Base-by-base conservation (phyloP, 2,888 invertebrate genomes). In the Ctenicera cuprea region DNA sequence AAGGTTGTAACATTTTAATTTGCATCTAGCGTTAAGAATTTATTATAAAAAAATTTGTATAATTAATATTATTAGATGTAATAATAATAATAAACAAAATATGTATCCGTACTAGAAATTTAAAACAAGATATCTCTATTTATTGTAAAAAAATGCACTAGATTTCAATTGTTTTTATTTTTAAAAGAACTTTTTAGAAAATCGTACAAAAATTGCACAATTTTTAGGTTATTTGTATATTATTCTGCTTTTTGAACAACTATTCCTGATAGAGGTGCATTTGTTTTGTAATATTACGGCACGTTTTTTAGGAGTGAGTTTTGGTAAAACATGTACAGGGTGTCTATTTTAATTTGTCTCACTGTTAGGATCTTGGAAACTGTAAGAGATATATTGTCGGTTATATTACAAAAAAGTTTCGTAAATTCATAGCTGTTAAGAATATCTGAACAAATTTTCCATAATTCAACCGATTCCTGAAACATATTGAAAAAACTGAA, bases 121-220 rank as follows among this genome's bases (percentile, higher is more conserved):
- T 7, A 14, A 38, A 59, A 38, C 20, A 38, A 59, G 33, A 33
- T 16, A 37, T 12, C 37, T 59, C n/a, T 59, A 59, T 38, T 59
- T 59, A 59, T 59, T 59, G 59, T 59, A 37, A 38, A 59, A 38
- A 59, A n/a, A 33, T 38, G 38, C 59, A 38, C 59, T 59, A 59
- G 16, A 18, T 22, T 41, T 37, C 30, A 16, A 14, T n/a, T 11
- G 38, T 59, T 38, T 59, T 18, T 57, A 57, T 14, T 11, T 59
- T 12, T n/a, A n/a, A n/a, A n/a, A 9, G 37, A 59, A 59, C 4
- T 4, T 12, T 37, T 22, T 38, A 59, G 38, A 18, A 45, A 16
- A 16, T 45, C 45, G n/a, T 43, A 43, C 14, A 33, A 33, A 33
- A 9, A 8, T 33, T 5, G 26, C 16, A 8, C 30, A 7, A 20